Conservation (phyloP, 2,113 vertebrate species). For the Gasterosteus aculeatus region DNA sequence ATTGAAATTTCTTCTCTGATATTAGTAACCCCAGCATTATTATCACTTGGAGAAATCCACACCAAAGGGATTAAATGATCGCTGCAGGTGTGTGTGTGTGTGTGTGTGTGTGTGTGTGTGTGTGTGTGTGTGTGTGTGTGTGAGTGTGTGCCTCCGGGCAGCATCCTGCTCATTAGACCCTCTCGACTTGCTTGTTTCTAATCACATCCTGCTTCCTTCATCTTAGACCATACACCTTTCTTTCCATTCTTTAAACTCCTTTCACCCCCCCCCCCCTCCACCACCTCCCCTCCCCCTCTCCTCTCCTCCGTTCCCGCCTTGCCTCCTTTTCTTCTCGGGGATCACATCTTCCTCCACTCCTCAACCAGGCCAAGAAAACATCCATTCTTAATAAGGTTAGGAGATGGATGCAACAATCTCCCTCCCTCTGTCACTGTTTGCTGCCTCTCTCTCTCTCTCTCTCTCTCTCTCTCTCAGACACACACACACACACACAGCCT, state of each 20-base stretch:
- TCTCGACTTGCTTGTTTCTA: constrained; percentile 25
- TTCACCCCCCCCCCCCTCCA: constrained; percentile 5
- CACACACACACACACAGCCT: constrained; percentile 20
- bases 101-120: too few species aligned
- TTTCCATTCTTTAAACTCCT: constrained; percentile 11
- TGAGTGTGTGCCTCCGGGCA: neutral
- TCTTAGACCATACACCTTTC: constrained; percentile 30
- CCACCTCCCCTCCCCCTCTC: neutral
- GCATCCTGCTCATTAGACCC: constrained; percentile 37
- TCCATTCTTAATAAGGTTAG: constrained; percentile 60
- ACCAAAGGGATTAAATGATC: constrained; percentile 24
- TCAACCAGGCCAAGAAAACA: constrained; percentile 23
- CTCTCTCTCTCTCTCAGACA: constrained; percentile 8
- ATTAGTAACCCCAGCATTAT: constrained; percentile 47
- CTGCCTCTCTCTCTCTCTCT: neutral
- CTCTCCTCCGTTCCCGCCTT: constrained; percentile 7
- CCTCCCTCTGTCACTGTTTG: constrained; percentile 12
- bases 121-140: too few species aligned
- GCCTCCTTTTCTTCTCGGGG: constrained; percentile 1
- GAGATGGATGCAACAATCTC: constrained; percentile 23
- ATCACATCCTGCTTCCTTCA: constrained; percentile 26
- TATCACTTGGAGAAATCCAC: constrained; percentile 18
- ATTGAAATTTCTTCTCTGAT: constrained; percentile 49
- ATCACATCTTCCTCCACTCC: constrained; percentile 2
- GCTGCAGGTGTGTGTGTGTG: neutral